Evolutionary conservation across 64 coral and sea anemone genomes (phyloP), one percentile per base, ranked within the genome.

Genomic region (Astreopora myriophthalma): DNA sequence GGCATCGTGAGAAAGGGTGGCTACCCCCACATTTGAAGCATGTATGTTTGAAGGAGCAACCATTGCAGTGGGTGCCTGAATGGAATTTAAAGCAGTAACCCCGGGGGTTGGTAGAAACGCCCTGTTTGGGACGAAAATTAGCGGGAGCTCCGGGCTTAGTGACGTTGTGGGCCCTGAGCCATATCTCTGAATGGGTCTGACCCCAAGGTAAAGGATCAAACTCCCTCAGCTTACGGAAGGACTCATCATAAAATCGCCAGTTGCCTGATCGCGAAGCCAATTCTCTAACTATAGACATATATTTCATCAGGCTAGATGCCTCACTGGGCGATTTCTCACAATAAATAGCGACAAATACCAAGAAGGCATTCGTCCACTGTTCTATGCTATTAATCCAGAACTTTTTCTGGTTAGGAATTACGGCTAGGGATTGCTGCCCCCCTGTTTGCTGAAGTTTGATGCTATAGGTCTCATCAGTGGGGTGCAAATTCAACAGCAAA

Each of bases 171-270:
- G 78, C 1, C 26, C 26, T 81, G 1, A 60, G 48, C 33, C 58
- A 61, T 51, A 48, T 14, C 39, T 33, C 60, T 17, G 55, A 68
- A 13, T 68, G 30, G 14, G 32, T 63, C 25, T 66, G 34, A 8
- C 68, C 58, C 52, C 64, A 65, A 35, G 30, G 20, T 30, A 16
- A 12, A 20, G n/a, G 64, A 39, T 39, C 32, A 27, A 14, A n/a
- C 65, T 39, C 27, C 2, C 35, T 72, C 23, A 48, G 8, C 13
- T 29, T n/a, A 27, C 71, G 71, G 38, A 87, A 93, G 27, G 34
- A 80, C 33, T 80, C 58, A 62, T 87, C 85, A 55, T 87, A 93
- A 32, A 80, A 88, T 19, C 36, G n/a, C 84, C 91, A 93, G 79
- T 93, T 93, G 46, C 44, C 67, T 9, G 51, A 57, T 20, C 42